Base-by-base conservation (phyloP, 2,888 invertebrate species). In the Metacarcinus magister region DNA sequence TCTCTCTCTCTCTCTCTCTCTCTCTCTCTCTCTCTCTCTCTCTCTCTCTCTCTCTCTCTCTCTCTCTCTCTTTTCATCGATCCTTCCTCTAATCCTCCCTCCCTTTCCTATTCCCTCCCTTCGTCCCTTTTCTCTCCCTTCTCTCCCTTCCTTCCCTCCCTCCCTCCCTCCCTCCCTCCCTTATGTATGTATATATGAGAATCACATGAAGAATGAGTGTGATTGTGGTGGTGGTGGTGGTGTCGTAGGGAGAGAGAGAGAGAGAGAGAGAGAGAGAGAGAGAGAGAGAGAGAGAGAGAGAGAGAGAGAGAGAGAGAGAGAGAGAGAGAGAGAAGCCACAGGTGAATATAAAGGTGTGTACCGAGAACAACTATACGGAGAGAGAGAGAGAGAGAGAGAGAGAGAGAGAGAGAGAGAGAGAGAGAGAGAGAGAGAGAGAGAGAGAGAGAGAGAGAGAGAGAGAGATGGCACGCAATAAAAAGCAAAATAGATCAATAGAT, bases 351-450 rank as follows among this genome's bases (percentile, higher is more conserved):
- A 54, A 54, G 54, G 54, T 54, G 54, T 10, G 54, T 54, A 54
- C 54, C 54, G 8, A 54, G 54, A 54, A 54, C 8, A 54, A 16
- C 54, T 54, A 7, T 2, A 23, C 23, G 19, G 67, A 67, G 67
- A 67, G 67, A 67, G 67, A 67, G 67, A 67, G 67, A 67, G 67
- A 67, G 67, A 67, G 67, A n/a, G 67, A 67, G 67, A 67, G 67
- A 67, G 67, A 67, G 67, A 67, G 67, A 67, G 67, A 54, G 67
- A 67, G 67, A 67, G 67, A n/a, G 67, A 67, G 67, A 67, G 23
- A 67, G 60, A 60, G 60, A 60, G 60, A 60, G 60, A 46, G 60
- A 60, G 60, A 60, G 60, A 60, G 60, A 60, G 60, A 60, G 60
- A 60, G 60, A 60, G 60, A 60, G 60, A 16, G 60, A 16, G 60